Evolutionary conservation across 2,888 invertebrate genomes (phyloP).

Genomic region (Cheilosia vernalis): DNA sequence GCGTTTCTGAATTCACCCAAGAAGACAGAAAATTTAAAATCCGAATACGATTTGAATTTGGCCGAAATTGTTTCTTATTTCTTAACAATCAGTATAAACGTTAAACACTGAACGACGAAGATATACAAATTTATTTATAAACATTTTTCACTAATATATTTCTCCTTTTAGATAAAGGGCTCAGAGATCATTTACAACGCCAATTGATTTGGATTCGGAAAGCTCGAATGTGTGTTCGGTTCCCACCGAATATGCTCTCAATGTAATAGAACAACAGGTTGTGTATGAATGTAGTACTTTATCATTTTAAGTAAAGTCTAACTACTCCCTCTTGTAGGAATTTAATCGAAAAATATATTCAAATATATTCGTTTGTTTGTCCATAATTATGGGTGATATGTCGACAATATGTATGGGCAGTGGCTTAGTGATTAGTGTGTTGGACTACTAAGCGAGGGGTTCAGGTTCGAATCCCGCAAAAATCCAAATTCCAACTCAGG

Average conservation of each 20-base stretch:
- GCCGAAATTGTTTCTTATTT: too few species aligned
- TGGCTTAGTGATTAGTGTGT: too few species aligned
- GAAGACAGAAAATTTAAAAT: too few species aligned
- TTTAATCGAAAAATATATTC: not conserved
- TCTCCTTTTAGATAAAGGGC: slow-evolving; percentile 58
- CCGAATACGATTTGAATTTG: too few species aligned
- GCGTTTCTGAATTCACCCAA: too few species aligned
- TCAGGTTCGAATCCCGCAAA: too few species aligned
- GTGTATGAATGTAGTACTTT: slow-evolving; percentile 45
- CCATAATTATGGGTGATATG: too few species aligned
- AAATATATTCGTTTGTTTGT: too few species aligned
- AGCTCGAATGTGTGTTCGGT: too few species aligned
- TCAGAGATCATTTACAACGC: not conserved
- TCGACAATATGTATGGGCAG: too few species aligned
- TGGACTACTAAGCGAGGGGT: too few species aligned
- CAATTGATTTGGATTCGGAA: not conserved
- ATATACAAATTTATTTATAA: not conserved
- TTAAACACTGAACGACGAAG: not conserved
- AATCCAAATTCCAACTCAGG: too few species aligned
- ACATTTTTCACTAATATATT: slow-evolving; percentile 49
- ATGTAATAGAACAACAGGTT: slow-evolving; percentile 44
- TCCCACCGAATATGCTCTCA: not conserved
- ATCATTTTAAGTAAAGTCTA: not conserved
- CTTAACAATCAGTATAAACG: not conserved
- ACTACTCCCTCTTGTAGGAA: not conserved